Evolutionary conservation across 2,888 invertebrate species (phyloP).

Genomic region (Trypoxylon attenuatum): DNA sequence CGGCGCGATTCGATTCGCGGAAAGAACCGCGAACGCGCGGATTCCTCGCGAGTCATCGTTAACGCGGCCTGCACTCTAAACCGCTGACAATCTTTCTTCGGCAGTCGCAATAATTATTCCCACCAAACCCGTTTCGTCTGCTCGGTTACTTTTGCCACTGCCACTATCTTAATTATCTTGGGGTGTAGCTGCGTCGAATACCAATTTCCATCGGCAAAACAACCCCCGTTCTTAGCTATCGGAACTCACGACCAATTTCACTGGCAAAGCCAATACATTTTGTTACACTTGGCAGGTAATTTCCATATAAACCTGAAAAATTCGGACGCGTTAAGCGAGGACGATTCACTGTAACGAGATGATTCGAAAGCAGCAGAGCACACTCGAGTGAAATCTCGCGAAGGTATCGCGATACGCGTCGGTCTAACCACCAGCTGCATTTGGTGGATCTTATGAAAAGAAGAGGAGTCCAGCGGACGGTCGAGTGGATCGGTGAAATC

Average conservation of each 20-base stretch:
- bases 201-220: no score
- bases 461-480: slow-evolving; percentile 38
- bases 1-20: slow-evolving; percentile 21
- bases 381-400: no score
- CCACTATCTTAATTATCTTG: background rate
- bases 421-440: no score
- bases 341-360: no score
- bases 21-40: slow-evolving; percentile 34
- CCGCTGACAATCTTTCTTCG: slow-evolving; percentile 24
- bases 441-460: slow-evolving; percentile 40
- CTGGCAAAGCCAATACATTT: no score
- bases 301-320: no score
- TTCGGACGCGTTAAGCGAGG: no score
- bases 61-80: slow-evolving; percentile 21
- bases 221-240: no score
- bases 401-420: no score
- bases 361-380: no score
- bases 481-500: slow-evolving; percentile 59
- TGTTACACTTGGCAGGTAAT: no score
- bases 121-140: background rate
- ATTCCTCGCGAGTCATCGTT: slow-evolving; percentile 41
- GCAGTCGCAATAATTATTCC: background rate
- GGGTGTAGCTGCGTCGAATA: background rate
- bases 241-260: no score
- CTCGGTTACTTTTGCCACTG: background rate